Percentiles rank a stretch among this genome's conserved stretches.
phyloP scores from a whole-genome alignment of 2,113 vertebrate species.

The Entelurus aequoreus region DNA sequence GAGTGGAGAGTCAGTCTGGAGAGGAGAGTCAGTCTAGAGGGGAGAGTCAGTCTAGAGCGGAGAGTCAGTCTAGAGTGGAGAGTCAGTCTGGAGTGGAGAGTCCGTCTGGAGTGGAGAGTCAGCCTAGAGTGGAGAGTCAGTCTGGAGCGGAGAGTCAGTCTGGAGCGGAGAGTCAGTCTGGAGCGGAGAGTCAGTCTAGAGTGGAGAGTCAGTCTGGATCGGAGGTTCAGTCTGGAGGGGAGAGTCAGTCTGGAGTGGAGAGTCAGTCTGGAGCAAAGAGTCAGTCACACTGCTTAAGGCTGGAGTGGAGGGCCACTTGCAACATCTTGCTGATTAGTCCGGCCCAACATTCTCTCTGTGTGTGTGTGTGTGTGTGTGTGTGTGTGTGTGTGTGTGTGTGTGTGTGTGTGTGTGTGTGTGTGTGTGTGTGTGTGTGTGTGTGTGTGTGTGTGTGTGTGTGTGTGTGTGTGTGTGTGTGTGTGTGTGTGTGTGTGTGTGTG shows the following conservation, averaged over 20 bases:
- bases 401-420: neutral
- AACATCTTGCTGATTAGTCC: slow-evolving; percentile 46
- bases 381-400: no score
- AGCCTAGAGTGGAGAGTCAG: slow-evolving; percentile 45
- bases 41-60: slow-evolving; percentile 29
- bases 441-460: neutral
- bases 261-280: slow-evolving; percentile 31
- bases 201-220: no score
- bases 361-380: neutral
- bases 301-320: slow-evolving; percentile 47
- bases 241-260: slow-evolving; percentile 25
- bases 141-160: neutral
- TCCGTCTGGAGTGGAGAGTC: slow-evolving; percentile 16
- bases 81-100: slow-evolving; percentile 41
- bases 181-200: slow-evolving; percentile 43
- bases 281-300: slow-evolving; percentile 36
- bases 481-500: neutral
- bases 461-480: slow-evolving; percentile 1
- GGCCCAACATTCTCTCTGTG: slow-evolving; percentile 7
- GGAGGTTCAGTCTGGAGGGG: slow-evolving; percentile 43
- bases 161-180: no score
- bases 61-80: no score
- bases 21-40: slow-evolving; percentile 24
- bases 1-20: slow-evolving; percentile 43
- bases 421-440: neutral